Evolutionary conservation across 2,797 vertebrate species (phyloP).

Genomic region (Bovichtus variegatus): DNA sequence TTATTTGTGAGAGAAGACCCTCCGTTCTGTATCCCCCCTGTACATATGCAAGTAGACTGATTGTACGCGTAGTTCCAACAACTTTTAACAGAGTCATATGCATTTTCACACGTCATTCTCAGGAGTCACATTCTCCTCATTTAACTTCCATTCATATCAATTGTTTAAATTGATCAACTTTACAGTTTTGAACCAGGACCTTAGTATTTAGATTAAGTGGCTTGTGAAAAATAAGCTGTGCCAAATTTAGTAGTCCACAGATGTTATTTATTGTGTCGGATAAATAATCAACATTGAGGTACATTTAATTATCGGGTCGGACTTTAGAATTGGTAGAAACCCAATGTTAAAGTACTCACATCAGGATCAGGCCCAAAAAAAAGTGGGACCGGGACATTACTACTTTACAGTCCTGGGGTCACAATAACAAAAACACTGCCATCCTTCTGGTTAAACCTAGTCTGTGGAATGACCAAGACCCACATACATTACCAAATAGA

Average conservation of each 20-base stretch:
- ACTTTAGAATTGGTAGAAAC: constrained; percentile 1
- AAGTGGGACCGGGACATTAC: not conserved
- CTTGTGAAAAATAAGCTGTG: no score
- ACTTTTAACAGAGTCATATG: not conserved
- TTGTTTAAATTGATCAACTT: not conserved
- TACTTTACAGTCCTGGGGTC: not conserved
- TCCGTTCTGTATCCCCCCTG: not conserved
- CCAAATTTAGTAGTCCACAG: not conserved
- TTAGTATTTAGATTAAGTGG: not conserved
- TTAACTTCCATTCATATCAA: no score
- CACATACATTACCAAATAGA: not conserved
- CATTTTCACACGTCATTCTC: not conserved
- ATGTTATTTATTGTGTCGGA: not conserved
- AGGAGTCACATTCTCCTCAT: not conserved
- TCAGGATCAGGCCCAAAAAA: not conserved
- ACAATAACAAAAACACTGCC: not conserved
- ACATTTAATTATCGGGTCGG: not conserved
- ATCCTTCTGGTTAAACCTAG: not conserved
- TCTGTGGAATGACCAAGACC: not conserved
- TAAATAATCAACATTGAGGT: not conserved
- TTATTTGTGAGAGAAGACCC: not conserved
- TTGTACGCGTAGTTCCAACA: not conserved
- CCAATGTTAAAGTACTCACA: not conserved
- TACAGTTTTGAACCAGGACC: not conserved
- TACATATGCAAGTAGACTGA: not conserved